Evolutionary conservation across 2,797 vertebrate genomes (phyloP).

Genomic region (Xenopus petersii): DNA sequence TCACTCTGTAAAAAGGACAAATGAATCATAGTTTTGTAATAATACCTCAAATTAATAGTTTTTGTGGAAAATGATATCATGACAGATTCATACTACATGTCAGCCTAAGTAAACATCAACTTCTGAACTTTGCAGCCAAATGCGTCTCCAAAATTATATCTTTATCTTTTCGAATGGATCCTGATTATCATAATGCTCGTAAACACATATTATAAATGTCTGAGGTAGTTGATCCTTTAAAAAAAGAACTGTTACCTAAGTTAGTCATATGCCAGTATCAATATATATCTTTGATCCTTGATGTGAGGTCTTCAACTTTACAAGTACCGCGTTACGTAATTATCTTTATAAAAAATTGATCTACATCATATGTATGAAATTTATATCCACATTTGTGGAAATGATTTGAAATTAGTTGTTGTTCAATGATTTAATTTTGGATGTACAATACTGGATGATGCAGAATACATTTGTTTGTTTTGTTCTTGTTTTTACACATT

Average conservation of each 20-base stretch:
- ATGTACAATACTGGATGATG: too few relatives aligned
- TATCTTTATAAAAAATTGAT: too few relatives aligned
- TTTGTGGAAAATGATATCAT: conserved; percentile 39
- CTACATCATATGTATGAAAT: too few relatives aligned
- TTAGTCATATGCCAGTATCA: not conserved
- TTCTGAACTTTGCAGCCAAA: conserved; percentile 6
- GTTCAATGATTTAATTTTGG: too few relatives aligned
- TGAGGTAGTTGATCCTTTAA: not conserved
- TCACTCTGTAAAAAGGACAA: conserved; percentile 5
- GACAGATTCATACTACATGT: conserved; percentile 20
- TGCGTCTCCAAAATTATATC: not conserved
- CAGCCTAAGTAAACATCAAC: conserved; percentile 6
- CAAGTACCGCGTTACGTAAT: not conserved
- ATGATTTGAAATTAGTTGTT: too few relatives aligned
- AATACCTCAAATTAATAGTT: conserved; percentile 46
- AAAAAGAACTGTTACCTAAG: not conserved
- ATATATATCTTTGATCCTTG: not conserved
- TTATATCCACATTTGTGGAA: too few relatives aligned
- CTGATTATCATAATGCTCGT: conserved; percentile 10
- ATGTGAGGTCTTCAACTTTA: not conserved
- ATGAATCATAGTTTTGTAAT: conserved; percentile 44
- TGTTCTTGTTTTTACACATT: too few relatives aligned
- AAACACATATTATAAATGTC: conserved; percentile 23
- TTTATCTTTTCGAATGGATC: not conserved
- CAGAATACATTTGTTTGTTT: too few relatives aligned